A percentile compares a stretch with the other conserved stretches of the same genome.
Conservation (phyloP, 1,140 invertebrate species). For the Apocrypta bakeri region DNA sequence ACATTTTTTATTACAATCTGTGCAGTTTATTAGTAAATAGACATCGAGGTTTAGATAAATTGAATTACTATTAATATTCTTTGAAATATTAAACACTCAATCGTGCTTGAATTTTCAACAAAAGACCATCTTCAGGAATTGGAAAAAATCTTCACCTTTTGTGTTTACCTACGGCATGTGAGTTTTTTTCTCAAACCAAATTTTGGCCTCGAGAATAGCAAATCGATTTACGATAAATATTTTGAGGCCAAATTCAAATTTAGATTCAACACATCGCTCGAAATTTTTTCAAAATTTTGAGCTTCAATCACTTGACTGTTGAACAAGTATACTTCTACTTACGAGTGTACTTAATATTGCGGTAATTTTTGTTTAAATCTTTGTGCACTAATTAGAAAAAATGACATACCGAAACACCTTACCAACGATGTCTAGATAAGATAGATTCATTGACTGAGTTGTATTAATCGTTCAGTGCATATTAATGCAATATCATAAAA, state of each 20-base stretch:
- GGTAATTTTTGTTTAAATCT: neutral
- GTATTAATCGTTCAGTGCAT: no score
- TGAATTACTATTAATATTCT: neutral
- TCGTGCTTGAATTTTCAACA: conserved; percentile 36
- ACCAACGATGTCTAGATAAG: neutral
- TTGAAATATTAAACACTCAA: neutral
- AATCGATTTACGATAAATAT: conserved; percentile 71
- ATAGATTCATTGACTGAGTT: neutral
- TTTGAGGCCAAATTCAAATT: conserved; percentile 71
- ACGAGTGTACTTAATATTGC: conserved; percentile 1
- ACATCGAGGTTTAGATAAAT: no score
- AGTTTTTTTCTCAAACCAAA: conserved; percentile 58
- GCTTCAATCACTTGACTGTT: neutral
- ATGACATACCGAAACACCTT: no score
- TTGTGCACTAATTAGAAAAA: neutral
- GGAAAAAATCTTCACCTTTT: conserved; percentile 33
- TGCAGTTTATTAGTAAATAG: no score
- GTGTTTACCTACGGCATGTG: conserved; percentile 50
- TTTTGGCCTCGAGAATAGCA: conserved; percentile 61
- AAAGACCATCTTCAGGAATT: conserved; percentile 49
- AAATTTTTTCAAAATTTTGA: conserved; percentile 59
- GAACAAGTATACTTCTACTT: conserved; percentile 1
- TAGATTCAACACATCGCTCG: conserved; percentile 60
- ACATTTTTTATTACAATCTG: no score
- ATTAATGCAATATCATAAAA: no score